Percentiles rank a stretch among this genome's conserved stretches.
Conservation (phyloP, 2,888 invertebrate species). For the Hymenopus coronatus region DNA sequence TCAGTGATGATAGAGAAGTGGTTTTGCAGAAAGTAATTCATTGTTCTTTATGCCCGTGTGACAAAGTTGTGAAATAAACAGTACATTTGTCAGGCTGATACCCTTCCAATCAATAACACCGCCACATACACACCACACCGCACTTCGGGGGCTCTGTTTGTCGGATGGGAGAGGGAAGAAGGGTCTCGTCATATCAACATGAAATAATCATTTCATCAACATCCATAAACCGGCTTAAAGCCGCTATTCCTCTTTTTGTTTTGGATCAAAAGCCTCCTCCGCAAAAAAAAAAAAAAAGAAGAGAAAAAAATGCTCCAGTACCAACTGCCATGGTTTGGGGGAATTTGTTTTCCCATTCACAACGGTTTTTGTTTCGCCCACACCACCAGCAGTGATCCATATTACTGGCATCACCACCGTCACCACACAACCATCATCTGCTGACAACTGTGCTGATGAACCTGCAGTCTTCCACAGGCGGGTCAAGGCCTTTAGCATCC, state of each 20-base stretch:
- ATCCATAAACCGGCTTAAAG: not conserved
- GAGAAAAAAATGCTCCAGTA: not conserved
- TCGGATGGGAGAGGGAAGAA: not conserved
- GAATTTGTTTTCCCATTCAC: not conserved
- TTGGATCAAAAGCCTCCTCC: not conserved
- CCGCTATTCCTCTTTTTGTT: not conserved
- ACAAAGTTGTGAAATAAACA: not conserved
- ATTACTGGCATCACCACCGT: not conserved
- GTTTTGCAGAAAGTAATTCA: not conserved
- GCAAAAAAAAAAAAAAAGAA: not conserved
- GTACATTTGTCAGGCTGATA: not conserved
- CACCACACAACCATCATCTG: not conserved
- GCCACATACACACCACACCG: not conserved
- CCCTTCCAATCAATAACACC: not conserved
- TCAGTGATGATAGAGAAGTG: not conserved
- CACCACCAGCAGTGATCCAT: not conserved
- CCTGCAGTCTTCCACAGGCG: not conserved
- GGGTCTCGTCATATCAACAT: not conserved
- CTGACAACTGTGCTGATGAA: not conserved
- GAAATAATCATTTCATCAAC: not conserved
- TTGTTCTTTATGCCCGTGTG: not conserved
- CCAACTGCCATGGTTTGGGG: not conserved
- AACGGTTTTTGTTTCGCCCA: not conserved
- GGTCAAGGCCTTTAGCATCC: not conserved
- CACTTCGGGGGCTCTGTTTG: not conserved